Base-by-base conservation (phyloP, 2,888 invertebrate species). In the Hipparchia sbordonii region DNA sequence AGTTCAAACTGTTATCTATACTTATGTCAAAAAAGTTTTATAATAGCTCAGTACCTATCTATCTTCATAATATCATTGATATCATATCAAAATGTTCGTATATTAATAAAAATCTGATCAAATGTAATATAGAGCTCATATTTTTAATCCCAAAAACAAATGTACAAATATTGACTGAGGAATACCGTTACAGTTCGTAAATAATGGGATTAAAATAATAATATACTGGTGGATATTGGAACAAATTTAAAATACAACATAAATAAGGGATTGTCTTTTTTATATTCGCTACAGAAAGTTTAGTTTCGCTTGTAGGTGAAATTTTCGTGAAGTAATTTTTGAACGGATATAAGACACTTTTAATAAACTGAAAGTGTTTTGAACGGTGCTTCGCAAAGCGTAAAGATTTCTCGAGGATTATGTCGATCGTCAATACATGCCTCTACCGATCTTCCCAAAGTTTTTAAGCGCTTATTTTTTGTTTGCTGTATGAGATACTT, bases 341-440 rank as follows among this genome's bases (percentile, higher is more conserved):
- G 65, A 74, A 67, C 71, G 72, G 72, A 77, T 75, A 70, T 74
- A 87, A 85, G 84, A 83, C 84, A 81, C 80, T 86, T 91, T 91
- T 91, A 92, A 92, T 92, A 92, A 86, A 88, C 88, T 86, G 85
- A 93, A 92, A 92, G 92, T 93, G 92, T 93, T 93, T 92, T 92
- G 91, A 91, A 87, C 82, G 77, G 85, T 87, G 92, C 76, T 87
- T 89, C 65, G 82, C 85, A 83, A 84, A 91, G 89, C 93, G 93
- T 93, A 89, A 93, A 92, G 86, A 87, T 88, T 87, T 89, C 82
- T 88, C 80, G 77, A 82, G 90, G 92, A 91, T 92, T 92, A 92
- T 80, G 79, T 79, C 76, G 85, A 87, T 85, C 85, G 84, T 83
- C 84, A 85, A 86, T 85, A 84, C 82, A 83, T 84, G 82, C 80